A percentile compares a stretch with the other conserved stretches of the same genome.
Conservation (phyloP, 2,888 invertebrate genomes). For the Branchipolynoe longqiensis region DNA sequence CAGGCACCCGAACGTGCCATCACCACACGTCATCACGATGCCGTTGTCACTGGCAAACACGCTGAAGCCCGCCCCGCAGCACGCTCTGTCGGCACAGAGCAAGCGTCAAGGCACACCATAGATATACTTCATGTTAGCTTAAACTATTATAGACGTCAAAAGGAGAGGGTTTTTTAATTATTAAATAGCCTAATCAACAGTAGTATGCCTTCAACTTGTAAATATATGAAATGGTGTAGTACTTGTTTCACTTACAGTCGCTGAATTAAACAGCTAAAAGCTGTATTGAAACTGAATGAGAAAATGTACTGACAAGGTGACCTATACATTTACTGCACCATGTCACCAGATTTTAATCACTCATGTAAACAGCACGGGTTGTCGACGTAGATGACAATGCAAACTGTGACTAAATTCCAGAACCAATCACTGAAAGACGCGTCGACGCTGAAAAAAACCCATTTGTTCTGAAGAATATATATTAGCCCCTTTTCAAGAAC, state of each 20-base stretch:
- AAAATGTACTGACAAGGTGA: too few species aligned
- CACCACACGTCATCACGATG: conserved; percentile 87
- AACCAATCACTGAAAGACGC: too few species aligned
- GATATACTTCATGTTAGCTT: not conserved
- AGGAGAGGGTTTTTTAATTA: too few species aligned
- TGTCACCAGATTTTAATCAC: too few species aligned
- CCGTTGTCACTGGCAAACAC: conserved; percentile 87
- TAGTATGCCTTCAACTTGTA: not conserved
- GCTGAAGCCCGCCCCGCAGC: conserved; percentile 87
- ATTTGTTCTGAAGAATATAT: too few species aligned
- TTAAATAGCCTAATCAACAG: not conserved
- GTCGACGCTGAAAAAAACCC: too few species aligned
- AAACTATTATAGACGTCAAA: not conserved
- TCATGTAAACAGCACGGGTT: too few species aligned
- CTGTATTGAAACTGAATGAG: too few species aligned
- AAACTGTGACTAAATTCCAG: too few species aligned
- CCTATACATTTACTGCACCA: too few species aligned
- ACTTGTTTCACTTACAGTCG: not conserved
- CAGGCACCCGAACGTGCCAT: conserved; percentile 85
- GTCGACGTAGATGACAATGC: too few species aligned
- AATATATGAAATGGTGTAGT: not conserved
- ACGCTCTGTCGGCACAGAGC: conserved; percentile 84
- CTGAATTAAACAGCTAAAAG: not conserved
- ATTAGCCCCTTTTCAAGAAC: too few species aligned
- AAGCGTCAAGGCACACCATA: not conserved